Conservation (phyloP, 2,797 vertebrate species). For the Eospalax fontanierii region DNA sequence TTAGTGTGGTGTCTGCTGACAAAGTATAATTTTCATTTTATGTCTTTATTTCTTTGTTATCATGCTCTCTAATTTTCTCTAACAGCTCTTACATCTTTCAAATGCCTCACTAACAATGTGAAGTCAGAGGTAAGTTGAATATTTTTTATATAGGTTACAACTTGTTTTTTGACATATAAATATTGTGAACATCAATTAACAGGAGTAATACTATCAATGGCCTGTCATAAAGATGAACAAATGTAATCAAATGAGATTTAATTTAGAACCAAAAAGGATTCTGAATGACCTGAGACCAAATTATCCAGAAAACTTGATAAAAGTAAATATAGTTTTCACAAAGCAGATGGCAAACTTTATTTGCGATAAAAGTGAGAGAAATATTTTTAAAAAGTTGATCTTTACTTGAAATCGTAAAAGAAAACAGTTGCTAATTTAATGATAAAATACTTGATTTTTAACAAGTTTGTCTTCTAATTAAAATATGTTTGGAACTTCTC, state of each 20-base stretch:
- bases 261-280: conserved; percentile 57
- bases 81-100: background rate
- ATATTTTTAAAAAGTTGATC: background rate
- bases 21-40: background rate
- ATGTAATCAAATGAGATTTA: conserved; percentile 41
- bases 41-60: background rate
- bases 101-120: background rate
- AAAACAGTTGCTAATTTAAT: background rate
- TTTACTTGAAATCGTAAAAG: background rate
- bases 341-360: conserved; percentile 12
- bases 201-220: conserved; percentile 56
- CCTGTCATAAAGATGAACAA: background rate
- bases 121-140: background rate
- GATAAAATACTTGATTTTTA: background rate
- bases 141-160: background rate
- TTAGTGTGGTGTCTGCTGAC: background rate
- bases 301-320: background rate
- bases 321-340: background rate
- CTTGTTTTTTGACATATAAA: conserved; percentile 24
- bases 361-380: background rate
- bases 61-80: background rate
- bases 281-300: background rate
- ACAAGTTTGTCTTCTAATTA: background rate
- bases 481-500: background rate
- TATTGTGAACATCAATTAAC: background rate